Percentiles rank a stretch among this genome's conserved stretches.
Conservation (phyloP, 2,113 vertebrate species). For the Chauna torquata region DNA sequence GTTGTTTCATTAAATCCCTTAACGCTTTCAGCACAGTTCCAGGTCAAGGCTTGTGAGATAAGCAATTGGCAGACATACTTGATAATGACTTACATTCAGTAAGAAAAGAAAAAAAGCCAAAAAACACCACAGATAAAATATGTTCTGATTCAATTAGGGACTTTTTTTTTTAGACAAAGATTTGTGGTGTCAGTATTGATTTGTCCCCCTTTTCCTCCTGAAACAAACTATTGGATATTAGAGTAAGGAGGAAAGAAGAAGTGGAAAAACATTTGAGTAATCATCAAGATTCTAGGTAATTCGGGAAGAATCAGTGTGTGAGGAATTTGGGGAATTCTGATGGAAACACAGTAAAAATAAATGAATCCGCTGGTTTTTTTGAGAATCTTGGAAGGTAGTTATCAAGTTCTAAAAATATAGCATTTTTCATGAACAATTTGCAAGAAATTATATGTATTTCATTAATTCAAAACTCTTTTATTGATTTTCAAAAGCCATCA, state of each 20-base stretch:
- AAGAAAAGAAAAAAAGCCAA: not conserved
- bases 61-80: not conserved
- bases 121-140: not conserved
- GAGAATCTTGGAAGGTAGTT: not conserved
- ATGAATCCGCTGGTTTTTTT: not conserved
- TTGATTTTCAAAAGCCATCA: not conserved
- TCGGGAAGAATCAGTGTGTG: not conserved
- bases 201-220: not conserved
- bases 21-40: not conserved
- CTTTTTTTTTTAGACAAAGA: not conserved
- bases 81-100: not conserved
- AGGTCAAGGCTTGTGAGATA: not conserved
- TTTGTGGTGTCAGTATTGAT: not conserved
- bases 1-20: constrained; percentile 20
- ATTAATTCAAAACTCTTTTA: not conserved
- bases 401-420: not conserved
- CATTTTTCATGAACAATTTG: not conserved
- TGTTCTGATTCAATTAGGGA: not conserved
- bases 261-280: not conserved
- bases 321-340: not conserved
- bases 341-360: not conserved
- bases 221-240: not conserved
- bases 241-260: not conserved
- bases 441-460: not conserved
- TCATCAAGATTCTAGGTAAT: not conserved